phyloP scores from a whole-genome alignment of 2,797 vertebrate genomes.

The Picus viridis region DNA sequence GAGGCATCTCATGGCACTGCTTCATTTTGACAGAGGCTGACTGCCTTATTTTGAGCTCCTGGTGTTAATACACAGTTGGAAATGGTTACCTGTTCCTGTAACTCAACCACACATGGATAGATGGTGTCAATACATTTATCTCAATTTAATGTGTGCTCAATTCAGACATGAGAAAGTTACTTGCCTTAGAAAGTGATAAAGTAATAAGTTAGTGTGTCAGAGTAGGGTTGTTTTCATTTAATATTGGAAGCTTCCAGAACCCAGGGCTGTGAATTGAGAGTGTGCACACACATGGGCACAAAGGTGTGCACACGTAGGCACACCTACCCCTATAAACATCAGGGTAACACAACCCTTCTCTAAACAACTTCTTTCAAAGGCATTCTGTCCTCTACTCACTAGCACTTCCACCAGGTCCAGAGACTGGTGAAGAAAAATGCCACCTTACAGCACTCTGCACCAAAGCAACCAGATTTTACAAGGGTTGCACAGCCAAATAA shows the following conservation, averaged over 20 bases:
- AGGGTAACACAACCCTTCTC: not conserved
- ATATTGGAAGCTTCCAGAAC: slow-evolving; percentile 26
- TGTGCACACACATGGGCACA: accelerated
- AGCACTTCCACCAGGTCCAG: slow-evolving; percentile 45
- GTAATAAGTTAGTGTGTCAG: not conserved
- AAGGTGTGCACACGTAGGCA: not conserved
- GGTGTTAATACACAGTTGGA: not conserved
- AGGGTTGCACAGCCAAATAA: slow-evolving; percentile 79
- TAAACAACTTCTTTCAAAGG: slow-evolving; percentile 34
- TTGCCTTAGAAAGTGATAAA: slow-evolving; percentile 3
- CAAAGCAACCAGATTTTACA: slow-evolving; percentile 75
- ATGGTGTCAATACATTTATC: not conserved
- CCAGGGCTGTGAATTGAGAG: not conserved
- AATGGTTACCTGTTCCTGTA: not conserved
- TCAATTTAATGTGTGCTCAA: not conserved
- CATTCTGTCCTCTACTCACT: slow-evolving; percentile 12
- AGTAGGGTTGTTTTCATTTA: not conserved
- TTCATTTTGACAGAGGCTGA: not conserved
- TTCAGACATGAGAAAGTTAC: slow-evolving; percentile 29
- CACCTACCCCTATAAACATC: not conserved
- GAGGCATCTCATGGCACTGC: not conserved
- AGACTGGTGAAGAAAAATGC: slow-evolving; percentile 65
- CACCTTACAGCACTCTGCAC: slow-evolving; percentile 72
- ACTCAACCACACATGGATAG: not conserved
- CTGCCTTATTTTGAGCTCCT: not conserved